A percentile compares a stretch with the other conserved stretches of the same genome.
These are phyloP conservation scores for Rhaphigaster nebulosa DNA, from an alignment of 2,888 invertebrate genomes.

Conservation along the genomic window DNA sequence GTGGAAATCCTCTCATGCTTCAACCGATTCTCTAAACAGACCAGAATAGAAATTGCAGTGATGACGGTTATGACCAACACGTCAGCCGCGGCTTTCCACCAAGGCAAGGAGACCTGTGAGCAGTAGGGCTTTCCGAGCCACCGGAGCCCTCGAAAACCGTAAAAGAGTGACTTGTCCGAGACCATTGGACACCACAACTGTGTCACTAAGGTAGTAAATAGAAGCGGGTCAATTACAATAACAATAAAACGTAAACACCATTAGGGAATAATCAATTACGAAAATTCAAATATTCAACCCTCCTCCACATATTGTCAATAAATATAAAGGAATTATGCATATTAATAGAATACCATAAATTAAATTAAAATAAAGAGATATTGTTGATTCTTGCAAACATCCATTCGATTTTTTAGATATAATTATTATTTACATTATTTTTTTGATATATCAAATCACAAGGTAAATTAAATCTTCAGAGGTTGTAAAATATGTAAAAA, in stretches of 20 bases:
- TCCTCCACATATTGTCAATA: not conserved
- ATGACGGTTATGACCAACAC: not conserved
- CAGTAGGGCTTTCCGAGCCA: conserved; percentile 35
- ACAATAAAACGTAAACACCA: conserved; percentile 1
- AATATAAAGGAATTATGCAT: not conserved
- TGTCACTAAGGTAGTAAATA: not conserved
- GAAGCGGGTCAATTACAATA: not conserved
- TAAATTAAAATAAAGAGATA: not conserved
- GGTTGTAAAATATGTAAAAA: too few relatives aligned
- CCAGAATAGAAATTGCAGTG: not conserved
- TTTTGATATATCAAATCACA: too few relatives aligned
- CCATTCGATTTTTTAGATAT: not conserved
- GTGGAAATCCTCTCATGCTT: not conserved
- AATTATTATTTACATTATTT: not conserved
- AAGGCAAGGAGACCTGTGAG: not conserved
- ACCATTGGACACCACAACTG: not conserved
- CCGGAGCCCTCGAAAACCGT: not conserved
- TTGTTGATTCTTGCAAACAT: not conserved
- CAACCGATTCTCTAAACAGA: not conserved
- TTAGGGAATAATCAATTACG: not conserved
- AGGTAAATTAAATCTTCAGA: too few relatives aligned
- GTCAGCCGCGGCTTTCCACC: not conserved
- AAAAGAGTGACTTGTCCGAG: not conserved
- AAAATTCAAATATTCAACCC: not conserved
- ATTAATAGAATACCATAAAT: not conserved